phyloP scores from a whole-genome alignment of 23 tunicate species.

The Botrylloides violaceus region DNA sequence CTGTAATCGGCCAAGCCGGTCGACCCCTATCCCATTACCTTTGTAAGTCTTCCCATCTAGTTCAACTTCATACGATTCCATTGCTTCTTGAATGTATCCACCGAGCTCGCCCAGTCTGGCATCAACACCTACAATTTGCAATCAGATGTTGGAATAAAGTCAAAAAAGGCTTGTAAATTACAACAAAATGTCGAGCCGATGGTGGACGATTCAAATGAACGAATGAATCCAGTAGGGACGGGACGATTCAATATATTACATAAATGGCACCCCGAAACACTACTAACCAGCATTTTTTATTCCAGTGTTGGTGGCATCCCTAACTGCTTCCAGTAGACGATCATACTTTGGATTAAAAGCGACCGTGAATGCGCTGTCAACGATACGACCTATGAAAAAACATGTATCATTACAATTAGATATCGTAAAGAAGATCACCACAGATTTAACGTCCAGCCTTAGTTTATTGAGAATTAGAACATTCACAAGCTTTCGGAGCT shows the following conservation, averaged over 20 bases:
- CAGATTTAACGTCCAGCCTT: no score
- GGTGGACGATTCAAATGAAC: no score
- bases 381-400: conserved; percentile 28
- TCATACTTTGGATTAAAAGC: conserved; percentile 34
- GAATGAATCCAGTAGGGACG: no score
- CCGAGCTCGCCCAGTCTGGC: conserved; percentile 31
- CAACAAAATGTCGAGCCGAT: no score
- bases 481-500: no score
- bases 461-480: no score
- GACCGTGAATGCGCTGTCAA: conserved; percentile 43
- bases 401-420: no score
- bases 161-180: no score
- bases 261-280: no score
- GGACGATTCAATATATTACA: no score
- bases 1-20: no score
- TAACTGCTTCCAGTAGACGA: conserved; percentile 22
- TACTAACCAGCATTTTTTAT: conserved; percentile 31
- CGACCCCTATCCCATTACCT: conserved; percentile 21
- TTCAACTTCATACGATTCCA: conserved; percentile 34
- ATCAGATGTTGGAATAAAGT: background rate
- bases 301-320: conserved; percentile 42
- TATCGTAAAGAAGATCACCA: background rate
- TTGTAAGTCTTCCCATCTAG: conserved; percentile 42
- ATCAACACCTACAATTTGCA: conserved; percentile 27
- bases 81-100: conserved; percentile 23